phyloP scores from a whole-genome alignment of 2,888 invertebrate species.

The Anodontia alba region DNA sequence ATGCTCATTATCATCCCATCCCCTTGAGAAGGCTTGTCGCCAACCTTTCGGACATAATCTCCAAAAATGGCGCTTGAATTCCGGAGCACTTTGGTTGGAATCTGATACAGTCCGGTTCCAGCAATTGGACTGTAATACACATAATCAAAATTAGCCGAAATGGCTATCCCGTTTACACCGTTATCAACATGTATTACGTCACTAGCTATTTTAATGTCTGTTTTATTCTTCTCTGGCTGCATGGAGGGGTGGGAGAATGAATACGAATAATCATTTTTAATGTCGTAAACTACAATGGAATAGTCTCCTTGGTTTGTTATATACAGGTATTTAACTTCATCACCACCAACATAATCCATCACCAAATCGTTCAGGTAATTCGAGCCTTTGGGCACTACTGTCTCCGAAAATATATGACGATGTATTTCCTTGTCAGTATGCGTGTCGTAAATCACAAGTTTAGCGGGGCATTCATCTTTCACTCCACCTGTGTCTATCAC shows the following conservation, averaged over 20 bases:
- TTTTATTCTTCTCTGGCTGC: conserved; percentile 57
- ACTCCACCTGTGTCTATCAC: conserved; percentile 73
- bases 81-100: conserved; percentile 66
- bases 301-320: conserved; percentile 71
- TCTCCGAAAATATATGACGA: conserved; percentile 66
- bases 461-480: conserved; percentile 68
- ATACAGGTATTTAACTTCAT: conserved; percentile 71
- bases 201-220: conserved; percentile 47
- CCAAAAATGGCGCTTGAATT: conserved; percentile 40
- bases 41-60: conserved; percentile 60
- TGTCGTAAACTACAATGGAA: conserved; percentile 71
- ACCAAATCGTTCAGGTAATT: conserved; percentile 76
- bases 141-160: conserved; percentile 71
- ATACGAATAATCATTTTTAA: conserved; percentile 57
- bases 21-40: conserved; percentile 65
- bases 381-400: conserved; percentile 60
- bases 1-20: conserved; percentile 72
- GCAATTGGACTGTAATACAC: conserved; percentile 73
- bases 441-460: conserved; percentile 74
- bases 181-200: conserved; percentile 49
- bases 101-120: conserved; percentile 66
- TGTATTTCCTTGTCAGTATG: conserved; percentile 55
- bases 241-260: conserved; percentile 67
- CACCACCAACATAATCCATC: conserved; percentile 70
- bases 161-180: conserved; percentile 75